Base-by-base conservation (phyloP, 2,797 vertebrate genomes). In the Chelidonichthys spinosus region DNA sequence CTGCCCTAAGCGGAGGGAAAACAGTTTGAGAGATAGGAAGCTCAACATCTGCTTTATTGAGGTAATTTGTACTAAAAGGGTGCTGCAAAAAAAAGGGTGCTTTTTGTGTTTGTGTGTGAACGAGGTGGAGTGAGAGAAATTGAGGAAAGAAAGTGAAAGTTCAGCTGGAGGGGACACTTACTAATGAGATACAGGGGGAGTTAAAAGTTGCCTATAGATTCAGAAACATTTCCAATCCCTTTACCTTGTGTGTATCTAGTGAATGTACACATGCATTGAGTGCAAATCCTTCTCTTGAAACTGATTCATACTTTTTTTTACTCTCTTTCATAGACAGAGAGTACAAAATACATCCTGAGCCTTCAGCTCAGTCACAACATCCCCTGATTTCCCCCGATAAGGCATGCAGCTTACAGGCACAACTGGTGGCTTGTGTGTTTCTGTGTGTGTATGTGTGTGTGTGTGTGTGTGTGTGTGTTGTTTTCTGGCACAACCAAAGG, bases 1-100 rank as follows among this genome's bases (percentile, higher is more conserved):
- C 61, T 82, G 89, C 87, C 84, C 70, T 75, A 62, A 90, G 89
- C 87, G 74, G 73, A 68, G 66, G 64, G 75, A 84, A 86, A 91
- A 89, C 85, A 69, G 82, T 87, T 85, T 85, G 72, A 84, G 72
- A 87, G 87, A 89, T 81, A 84, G 87, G 78, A 81, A 85, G 87
- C 86, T 55, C 68, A 69, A 89, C 90, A 91, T 91, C 90, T 92
- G 89, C 83, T 91, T 91, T 93, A 93, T 92, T 86, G 91, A 73
- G 83, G 87, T 92, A 86, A 92, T 93, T 93, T 91, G 89, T 91
- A 87, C 87, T 85, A 85, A 90, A 89, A 85, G 78, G 63, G 46
- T 72, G 69, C 60, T 64, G 72, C 81, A 89, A 88, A 90, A 43
- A 25, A 40, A 79, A 85, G 81, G 77, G 76, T 72, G 73, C 53